Evolutionary conservation across 2,888 invertebrate genomes (phyloP).

Genomic region (Leptothorax acervorum): DNA sequence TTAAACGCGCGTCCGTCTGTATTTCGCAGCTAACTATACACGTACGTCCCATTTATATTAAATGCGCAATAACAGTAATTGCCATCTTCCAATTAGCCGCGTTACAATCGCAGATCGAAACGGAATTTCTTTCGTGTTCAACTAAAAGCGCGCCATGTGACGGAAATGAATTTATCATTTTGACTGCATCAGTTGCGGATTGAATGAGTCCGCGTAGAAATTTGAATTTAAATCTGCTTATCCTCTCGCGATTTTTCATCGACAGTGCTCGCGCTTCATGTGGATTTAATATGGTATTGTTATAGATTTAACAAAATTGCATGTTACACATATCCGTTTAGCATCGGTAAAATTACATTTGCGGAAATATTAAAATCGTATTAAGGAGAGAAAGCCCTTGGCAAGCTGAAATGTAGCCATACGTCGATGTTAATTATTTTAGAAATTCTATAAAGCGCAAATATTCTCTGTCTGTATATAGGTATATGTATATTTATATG

Average conservation of each 20-base stretch:
- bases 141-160: background rate
- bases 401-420: background rate
- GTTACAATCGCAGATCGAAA: background rate
- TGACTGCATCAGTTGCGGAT: background rate
- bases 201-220: background rate
- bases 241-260: background rate
- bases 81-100: constrained; percentile 8
- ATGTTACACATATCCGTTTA: background rate
- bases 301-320: constrained; percentile 8
- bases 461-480: background rate
- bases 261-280: background rate
- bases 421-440: constrained; percentile 1
- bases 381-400: background rate
- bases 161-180: constrained; percentile 33
- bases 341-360: background rate
- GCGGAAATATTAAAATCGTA: background rate
- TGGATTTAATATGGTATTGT: constrained; percentile 3
- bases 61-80: constrained; percentile 16
- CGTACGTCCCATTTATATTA: background rate
- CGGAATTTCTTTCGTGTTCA: constrained; percentile 6
- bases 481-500: background rate
- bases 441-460: background rate
- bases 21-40: background rate
- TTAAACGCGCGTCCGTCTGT: background rate
- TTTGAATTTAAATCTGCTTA: constrained; percentile 49